Base-by-base conservation (phyloP, 2,113 vertebrate species). In the Pandion haliaetus region DNA sequence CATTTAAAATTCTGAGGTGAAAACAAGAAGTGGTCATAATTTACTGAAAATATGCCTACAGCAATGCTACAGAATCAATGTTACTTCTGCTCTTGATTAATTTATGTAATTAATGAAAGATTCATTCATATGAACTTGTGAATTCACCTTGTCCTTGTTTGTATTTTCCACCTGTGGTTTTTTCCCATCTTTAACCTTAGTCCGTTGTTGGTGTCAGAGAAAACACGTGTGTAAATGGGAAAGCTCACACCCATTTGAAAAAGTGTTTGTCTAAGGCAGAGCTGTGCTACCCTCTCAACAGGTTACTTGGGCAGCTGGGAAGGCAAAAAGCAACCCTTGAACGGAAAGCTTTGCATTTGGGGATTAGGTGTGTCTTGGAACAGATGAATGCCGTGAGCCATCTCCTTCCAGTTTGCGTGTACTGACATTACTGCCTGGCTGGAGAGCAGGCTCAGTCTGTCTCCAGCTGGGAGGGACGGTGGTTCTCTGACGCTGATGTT, bases 371-470 rank as follows among this genome's bases (percentile, higher is more conserved):
- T 34, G 31, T 26, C 14, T 40, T 26, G 40, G 34, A 42, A 32
- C 14, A 44, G 62, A 12, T 11, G 25, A 42, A n/a, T 1, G 3
- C 17, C 44, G 16, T 3, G 16, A 49, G 31, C 6, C 1, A 9
- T 25, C 17, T 69, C 40, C 29, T 80, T 49, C 58, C 47, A 59
- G 44, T 16, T 12, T 40, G 55, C 0, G 1, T 19, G 2, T 20
- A 17, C 69, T 49, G 54, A 4, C 12, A 8, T 12, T 67, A 16
- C 49, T 47, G 62, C 52, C 47, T 36, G 77, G 34, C 52, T 42
- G 54, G 55, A 57, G 28, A 0, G 2, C 3, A 21, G 50, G 20
- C 50, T 73, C 1, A 0, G 3, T 14, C 44, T 5, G 7, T 23
- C 44, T 65, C 40, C 50, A 31, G 61, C 45, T 24, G 21, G 62